A percentile compares a stretch with the other conserved stretches of the same genome.
These are phyloP conservation scores for Blennius ocellaris DNA, from an alignment of 2,113 vertebrate species.

Conservation along the genomic window DNA sequence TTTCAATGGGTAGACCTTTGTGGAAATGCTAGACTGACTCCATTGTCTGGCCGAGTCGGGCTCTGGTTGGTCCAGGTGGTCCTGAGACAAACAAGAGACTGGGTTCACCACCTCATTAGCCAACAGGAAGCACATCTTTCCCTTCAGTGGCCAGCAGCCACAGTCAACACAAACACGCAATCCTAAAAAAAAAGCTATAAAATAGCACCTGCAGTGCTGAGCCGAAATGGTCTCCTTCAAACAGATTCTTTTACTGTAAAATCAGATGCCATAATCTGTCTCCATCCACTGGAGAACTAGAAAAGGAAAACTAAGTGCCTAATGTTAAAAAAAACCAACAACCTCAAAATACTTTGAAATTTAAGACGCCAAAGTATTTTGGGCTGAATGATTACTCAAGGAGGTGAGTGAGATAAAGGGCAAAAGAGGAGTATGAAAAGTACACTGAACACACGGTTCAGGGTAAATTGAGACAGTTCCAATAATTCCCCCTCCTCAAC, in stretches of 20 bases:
- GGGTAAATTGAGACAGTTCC: constrained; percentile 56
- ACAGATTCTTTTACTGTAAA: constrained; percentile 30
- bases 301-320: constrained; percentile 32
- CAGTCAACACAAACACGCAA: constrained; percentile 28
- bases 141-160: constrained; percentile 45
- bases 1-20: constrained; percentile 67
- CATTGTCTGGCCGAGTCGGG: constrained; percentile 61
- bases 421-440: constrained; percentile 49
- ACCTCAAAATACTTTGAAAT: constrained; percentile 52
- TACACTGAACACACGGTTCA: constrained; percentile 61
- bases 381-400: constrained; percentile 47
- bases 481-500: constrained; percentile 47
- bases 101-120: constrained; percentile 71
- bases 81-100: constrained; percentile 64
- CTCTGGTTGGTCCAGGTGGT: constrained; percentile 70
- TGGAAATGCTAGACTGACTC: constrained; percentile 61
- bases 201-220: constrained; percentile 61
- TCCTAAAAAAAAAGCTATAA: constrained; percentile 25
- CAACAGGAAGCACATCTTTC: constrained; percentile 57
- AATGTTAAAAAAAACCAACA: constrained; percentile 54
- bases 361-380: constrained; percentile 44
- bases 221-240: constrained; percentile 6
- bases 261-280: constrained; percentile 30
- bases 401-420: constrained; percentile 27
- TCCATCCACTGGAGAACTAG: constrained; percentile 10